Conservation (phyloP, 2,113 vertebrate genomes). For the Myanophis thanlyinensis region DNA sequence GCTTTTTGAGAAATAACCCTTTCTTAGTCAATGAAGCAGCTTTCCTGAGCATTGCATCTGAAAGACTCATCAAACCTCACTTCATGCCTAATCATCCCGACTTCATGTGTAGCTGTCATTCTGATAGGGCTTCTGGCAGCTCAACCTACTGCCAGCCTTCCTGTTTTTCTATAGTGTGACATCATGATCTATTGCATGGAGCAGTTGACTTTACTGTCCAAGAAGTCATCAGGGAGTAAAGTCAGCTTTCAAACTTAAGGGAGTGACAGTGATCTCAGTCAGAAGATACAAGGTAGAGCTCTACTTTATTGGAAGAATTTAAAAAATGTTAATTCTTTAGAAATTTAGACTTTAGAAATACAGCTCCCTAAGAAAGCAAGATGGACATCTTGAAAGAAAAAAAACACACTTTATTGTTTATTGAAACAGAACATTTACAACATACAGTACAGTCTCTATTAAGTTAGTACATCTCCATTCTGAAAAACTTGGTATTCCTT, state of each 20-base stretch:
- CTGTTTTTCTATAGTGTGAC: background rate
- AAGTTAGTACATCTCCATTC: no score
- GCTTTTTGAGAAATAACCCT: background rate
- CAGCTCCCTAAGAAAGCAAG: fast-evolving
- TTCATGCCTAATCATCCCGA: background rate
- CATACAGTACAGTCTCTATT: no score
- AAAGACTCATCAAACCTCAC: background rate
- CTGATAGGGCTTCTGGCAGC: background rate
- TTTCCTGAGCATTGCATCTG: constrained; percentile 1
- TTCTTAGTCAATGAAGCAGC: background rate
- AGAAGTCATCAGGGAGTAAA: background rate
- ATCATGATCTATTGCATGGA: background rate
- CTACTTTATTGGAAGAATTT: background rate
- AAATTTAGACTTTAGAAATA: background rate
- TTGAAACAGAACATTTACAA: background rate
- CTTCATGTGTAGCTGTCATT: background rate
- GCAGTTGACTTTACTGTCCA: background rate
- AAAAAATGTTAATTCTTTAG: background rate
- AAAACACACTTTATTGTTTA: background rate
- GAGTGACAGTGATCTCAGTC: background rate
- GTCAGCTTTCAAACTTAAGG: background rate
- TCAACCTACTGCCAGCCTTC: background rate
- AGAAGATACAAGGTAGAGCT: background rate
- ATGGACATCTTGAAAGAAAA: background rate
- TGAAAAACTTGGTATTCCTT: background rate